phyloP scores from a whole-genome alignment of 53 echinoderm and acorn worm species.

The Holothuria scabra region DNA sequence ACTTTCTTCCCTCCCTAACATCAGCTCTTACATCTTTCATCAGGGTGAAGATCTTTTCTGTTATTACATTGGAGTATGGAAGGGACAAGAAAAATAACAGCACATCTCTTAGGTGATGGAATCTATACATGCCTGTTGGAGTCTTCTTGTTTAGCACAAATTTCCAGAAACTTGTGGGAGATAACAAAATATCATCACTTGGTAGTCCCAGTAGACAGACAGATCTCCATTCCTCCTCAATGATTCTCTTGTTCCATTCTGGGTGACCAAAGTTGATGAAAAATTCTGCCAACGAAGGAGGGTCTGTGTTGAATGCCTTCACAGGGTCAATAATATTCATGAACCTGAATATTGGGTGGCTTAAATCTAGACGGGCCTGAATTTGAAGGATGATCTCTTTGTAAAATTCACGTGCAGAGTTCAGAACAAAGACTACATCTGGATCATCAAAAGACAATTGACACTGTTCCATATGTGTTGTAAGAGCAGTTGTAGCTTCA shows the following conservation, averaged over 20 bases:
- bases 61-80: conserved; percentile 2
- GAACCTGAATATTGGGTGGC: conserved; percentile 13
- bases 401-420: conserved; percentile 19
- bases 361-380: conserved; percentile 22
- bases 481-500: conserved; percentile 15
- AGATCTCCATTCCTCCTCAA: conserved; percentile 39
- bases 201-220: conserved; percentile 25
- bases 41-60: conserved; percentile 19
- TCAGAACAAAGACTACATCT: conserved; percentile 26
- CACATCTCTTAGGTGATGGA: conserved; percentile 3
- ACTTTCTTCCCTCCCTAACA: conserved; percentile 24
- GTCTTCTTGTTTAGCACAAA: conserved; percentile 17
- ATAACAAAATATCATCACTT: conserved; percentile 8
- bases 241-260: conserved; percentile 18
- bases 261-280: conserved; percentile 35
- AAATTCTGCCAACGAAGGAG: conserved; percentile 23
- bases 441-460: conserved; percentile 17
- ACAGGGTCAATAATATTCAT: conserved; percentile 17
- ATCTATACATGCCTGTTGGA: conserved; percentile 20
- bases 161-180: conserved; percentile 24
- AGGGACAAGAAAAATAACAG: conserved; percentile 24
- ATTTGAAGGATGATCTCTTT: conserved; percentile 25
- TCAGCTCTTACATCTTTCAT: conserved; percentile 38
- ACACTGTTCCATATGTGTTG: conserved; percentile 8
- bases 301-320: conserved; percentile 27